Base-by-base conservation (phyloP, 92 coral and sea anemone species). In the Epizoanthus scotinus region DNA sequence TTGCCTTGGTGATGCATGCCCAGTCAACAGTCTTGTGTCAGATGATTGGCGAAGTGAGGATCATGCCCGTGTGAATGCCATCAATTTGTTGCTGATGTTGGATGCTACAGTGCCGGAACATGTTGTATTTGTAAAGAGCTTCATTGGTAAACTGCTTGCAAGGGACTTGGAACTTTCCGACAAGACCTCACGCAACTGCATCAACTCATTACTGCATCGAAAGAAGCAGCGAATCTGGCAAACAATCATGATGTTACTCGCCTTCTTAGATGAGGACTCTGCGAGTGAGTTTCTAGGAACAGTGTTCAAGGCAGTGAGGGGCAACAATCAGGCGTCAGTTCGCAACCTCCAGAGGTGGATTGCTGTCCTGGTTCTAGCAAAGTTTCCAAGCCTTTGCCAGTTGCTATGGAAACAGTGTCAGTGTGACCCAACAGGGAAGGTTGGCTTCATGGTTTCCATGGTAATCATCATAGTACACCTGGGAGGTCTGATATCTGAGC, bases 151-250 rank as follows among this genome's bases (percentile, higher is more conserved):
- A 2, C 83, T 95, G 21, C 86, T 95, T 54, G 77, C 77, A 19
- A 85, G 85, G 78, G 88, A 91, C 58, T 40, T 24, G 17, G 89
- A 85, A 27, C 82, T 93, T 29, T 64, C 88, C 9, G 71, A 52
- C 19, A 86, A 85, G 8, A 91, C 89, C 63, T 78, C 84, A 5
- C 85, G 92, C 2, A 84, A 88, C 28, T 89, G 85, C 19, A 83
- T 89, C 65, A 95, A 89, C 68, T 95, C 99, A 24, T 91, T 77
- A 70, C 61, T 73, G 18, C 99, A 95, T 63, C 93, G 95, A 15
- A 81, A 86, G 63, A 95, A 93, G 77, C 98, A 95, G 53, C 93
- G 97, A 14, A 77, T 92, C 9, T 95, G 99, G 99, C 99, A 95
- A 74, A 72, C 86, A 9, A 57, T 95, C 40, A 79, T 94, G 40